Conservation (phyloP, 2,888 invertebrate genomes). For the Disparrhopalites patrizii region DNA sequence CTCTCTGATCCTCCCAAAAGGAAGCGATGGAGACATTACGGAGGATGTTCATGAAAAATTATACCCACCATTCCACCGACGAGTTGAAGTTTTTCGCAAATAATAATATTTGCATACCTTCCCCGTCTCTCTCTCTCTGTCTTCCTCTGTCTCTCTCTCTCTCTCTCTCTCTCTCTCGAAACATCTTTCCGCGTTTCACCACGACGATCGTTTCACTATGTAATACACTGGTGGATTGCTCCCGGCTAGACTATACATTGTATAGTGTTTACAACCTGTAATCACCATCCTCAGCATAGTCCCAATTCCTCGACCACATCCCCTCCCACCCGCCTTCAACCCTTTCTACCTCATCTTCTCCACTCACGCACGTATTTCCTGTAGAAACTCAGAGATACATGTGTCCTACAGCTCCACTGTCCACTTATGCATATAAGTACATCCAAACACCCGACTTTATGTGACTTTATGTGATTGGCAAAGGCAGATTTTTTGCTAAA, state of each 20-base stretch:
- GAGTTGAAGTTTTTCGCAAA: constrained; percentile 24
- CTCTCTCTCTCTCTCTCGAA: background rate
- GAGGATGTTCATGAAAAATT: constrained; percentile 20
- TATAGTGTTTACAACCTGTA: constrained; percentile 15
- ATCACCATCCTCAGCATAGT: too few relatives aligned
- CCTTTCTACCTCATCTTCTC: too few relatives aligned
- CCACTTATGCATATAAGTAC: too few relatives aligned
- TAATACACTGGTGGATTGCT: background rate
- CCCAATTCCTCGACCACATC: too few relatives aligned
- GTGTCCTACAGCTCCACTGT: too few relatives aligned
- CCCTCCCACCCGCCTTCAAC: too few relatives aligned
- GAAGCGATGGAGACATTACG: constrained; percentile 12
- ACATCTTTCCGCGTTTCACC: background rate
- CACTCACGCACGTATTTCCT: too few relatives aligned
- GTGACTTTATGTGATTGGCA: too few relatives aligned
- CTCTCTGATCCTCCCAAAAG: constrained; percentile 15
- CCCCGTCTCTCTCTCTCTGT: constrained; percentile 4
- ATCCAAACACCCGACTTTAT: too few relatives aligned
- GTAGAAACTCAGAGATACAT: too few relatives aligned
- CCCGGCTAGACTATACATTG: constrained; percentile 1
- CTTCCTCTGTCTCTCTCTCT: background rate
- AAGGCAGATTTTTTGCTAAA: too few relatives aligned
- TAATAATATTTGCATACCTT: constrained; percentile 26
- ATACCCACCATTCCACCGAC: constrained; percentile 18
- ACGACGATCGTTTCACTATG: background rate